Evolutionary conservation across 2,888 invertebrate species (phyloP), one percentile per base, ranked within the genome.

Genomic region (Microplitis manilae): DNA sequence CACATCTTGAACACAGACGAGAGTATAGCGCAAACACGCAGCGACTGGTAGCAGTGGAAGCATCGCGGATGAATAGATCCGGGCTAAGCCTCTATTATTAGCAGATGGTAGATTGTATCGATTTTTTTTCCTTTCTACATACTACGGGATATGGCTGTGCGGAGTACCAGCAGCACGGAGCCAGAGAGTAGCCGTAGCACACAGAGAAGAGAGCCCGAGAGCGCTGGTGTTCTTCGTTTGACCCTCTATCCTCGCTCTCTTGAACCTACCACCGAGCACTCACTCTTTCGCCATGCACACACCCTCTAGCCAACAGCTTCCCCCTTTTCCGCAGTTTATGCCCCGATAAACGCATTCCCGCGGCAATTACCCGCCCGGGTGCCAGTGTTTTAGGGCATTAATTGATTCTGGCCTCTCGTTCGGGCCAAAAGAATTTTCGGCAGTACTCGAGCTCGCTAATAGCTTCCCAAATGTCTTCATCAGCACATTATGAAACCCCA

Each of bases 51-150:
- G 65, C 30, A 65, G 9, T 65, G 30, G 65, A 65, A 30, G 65
- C 68, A 59, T 78, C 79, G 80, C 76, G 83, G 83, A 85, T 86
- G 84, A 86, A 86, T 86, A 85, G 81, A 84, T 85, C 86, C 82
- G 84, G 83, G 83, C 85, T 86, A 86, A 87, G 85, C 87, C 85
- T 85, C 87, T 86, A 85, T 89, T 89, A 88, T 88, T 88, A 89
- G 87, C 87, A 87, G 87, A 88, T 87, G 87, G 85, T 84, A 87
- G 87, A 88, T 88, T 88, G 86, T 86, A 88, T 88, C 87, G 89
- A 88, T 88, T 87, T 88, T 85, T 87, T 85, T 82, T 80, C 62
- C 76, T 75, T 73, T 79, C 50, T 67, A 72, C 50, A 68, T 71
- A 7, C 73, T 39, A n/a, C n/a, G 15, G 40, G 38, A 68, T 68